phyloP scores from a whole-genome alignment of 2,797 vertebrate genomes.

The Philypnodon macrostomus region DNA sequence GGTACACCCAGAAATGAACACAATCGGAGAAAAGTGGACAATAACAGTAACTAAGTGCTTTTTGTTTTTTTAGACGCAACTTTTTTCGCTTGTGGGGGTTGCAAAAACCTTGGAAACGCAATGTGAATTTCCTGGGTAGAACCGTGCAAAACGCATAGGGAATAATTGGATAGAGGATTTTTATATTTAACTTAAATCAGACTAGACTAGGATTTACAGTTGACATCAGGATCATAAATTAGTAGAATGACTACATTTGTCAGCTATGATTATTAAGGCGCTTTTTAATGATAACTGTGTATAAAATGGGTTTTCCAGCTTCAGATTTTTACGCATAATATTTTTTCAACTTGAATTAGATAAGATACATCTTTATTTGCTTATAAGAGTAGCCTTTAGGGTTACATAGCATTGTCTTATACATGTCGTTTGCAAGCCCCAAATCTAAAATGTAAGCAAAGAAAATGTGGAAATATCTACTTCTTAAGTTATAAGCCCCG shows the following conservation, averaged over 20 bases:
- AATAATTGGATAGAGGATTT: slow-evolving; percentile 61
- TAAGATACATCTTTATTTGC: slow-evolving; percentile 59
- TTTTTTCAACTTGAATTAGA: slow-evolving; percentile 50
- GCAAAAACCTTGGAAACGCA: slow-evolving; percentile 54
- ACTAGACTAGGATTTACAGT: slow-evolving; percentile 64
- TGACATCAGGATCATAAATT: slow-evolving; percentile 71
- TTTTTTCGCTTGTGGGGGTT: slow-evolving; percentile 58
- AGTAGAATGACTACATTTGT: slow-evolving; percentile 66
- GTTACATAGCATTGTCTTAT: slow-evolving; percentile 70
- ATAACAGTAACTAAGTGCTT: slow-evolving; percentile 60
- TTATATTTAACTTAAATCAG: slow-evolving; percentile 54
- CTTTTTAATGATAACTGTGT: slow-evolving; percentile 53
- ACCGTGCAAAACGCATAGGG: slow-evolving; percentile 34
- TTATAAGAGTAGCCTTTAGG: slow-evolving; percentile 66
- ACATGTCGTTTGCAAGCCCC: slow-evolving; percentile 71
- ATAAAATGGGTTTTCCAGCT: slow-evolving; percentile 61
- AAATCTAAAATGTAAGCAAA: slow-evolving; percentile 72
- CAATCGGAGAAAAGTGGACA: slow-evolving; percentile 33
- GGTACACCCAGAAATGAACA: slow-evolving; percentile 70
- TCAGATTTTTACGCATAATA: slow-evolving; percentile 45
- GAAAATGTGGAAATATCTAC: slow-evolving; percentile 58
- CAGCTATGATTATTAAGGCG: slow-evolving; percentile 76
- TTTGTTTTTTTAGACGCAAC: slow-evolving; percentile 37
- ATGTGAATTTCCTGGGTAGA: slow-evolving; percentile 49
- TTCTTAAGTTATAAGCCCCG: slow-evolving; percentile 72